Evolutionary conservation across 2,797 vertebrate genomes (phyloP), one percentile per base, ranked within the genome.

Genomic region (Lepilemur ruficaudatus): DNA sequence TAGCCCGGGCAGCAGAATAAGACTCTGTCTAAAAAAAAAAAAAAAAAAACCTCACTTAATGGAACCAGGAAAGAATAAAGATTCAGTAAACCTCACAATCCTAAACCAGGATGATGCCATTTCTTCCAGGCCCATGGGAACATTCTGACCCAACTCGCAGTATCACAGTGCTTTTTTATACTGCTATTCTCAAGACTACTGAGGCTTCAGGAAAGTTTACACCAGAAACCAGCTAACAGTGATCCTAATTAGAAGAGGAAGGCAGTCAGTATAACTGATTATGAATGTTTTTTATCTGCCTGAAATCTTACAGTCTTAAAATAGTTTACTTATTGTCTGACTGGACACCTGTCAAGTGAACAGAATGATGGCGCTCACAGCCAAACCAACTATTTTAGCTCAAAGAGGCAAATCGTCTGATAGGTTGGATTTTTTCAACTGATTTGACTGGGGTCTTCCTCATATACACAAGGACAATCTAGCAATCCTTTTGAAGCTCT

Each of bases 11-110:
- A 38, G 38, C 38, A 38, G 38, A 38, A 4, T 38, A 4, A 38
- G 38, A 38, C 38, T 38, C 38, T 38, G 38, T 38, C 38, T 38
- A 38, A 38, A 38, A 38, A 38, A 38, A 38, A 38, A 38, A 38
- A 38, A 38, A 38, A 38, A 38, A 70, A 94, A 76, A 52, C 86
- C 82, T 50, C 63, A 65, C 30, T 88, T 63, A 63, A 22, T 23
- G 12, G 46, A 55, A 65, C 35, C 76, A 75, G 14, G 17, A 81
- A 82, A 92, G 65, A 92, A 92, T 73, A 83, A 96, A 92, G 88
- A 95, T 50, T 94, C 43, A 69, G 0, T 75, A 61, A 94, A 55
- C 92, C 84, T 78, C 41, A 30, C 43, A 85, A 67, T 89, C 52
- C 73, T 88, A 78, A 65, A 25, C 38, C 25, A 69, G 38, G 78